Percentiles rank a stretch among this genome's conserved stretches.
phyloP scores from a whole-genome alignment of 2,888 invertebrate genomes.

The Eupithecia tripunctaria region DNA sequence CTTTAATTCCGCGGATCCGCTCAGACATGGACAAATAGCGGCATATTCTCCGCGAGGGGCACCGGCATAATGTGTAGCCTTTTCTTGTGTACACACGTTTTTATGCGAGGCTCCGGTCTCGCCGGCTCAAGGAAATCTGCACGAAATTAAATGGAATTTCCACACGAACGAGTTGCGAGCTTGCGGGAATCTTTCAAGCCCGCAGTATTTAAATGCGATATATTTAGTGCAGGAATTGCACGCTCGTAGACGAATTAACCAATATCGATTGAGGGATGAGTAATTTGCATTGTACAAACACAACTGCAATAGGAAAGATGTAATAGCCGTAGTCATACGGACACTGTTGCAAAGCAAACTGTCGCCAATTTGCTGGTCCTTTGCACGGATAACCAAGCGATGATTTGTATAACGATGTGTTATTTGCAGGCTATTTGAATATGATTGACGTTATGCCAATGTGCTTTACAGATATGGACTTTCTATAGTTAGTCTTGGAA shows the following conservation, averaged over 20 bases:
- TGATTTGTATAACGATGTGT: background rate
- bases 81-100: conserved; percentile 42
- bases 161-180: conserved; percentile 62
- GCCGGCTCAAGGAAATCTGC: conserved; percentile 54
- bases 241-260: background rate
- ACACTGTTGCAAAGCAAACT: background rate
- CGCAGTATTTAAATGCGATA: conserved; percentile 27
- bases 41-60: conserved; percentile 37
- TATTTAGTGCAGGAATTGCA: background rate
- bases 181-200: conserved; percentile 65
- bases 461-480: conserved; percentile 6
- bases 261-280: background rate
- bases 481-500: conserved; percentile 2
- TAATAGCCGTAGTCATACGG: background rate
- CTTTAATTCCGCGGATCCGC: conserved; percentile 43
- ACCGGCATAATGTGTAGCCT: conserved; percentile 44
- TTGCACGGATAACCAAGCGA: background rate
- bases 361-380: conserved; percentile 9
- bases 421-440: conserved; percentile 8
- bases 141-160: conserved; percentile 76
- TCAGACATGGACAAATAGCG: conserved; percentile 42
- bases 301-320: background rate
- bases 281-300: background rate
- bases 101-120: conserved; percentile 40
- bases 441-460: conserved; percentile 13